phyloP scores from a whole-genome alignment of 1,140 invertebrate species.

The Chrysoperla carnea region DNA sequence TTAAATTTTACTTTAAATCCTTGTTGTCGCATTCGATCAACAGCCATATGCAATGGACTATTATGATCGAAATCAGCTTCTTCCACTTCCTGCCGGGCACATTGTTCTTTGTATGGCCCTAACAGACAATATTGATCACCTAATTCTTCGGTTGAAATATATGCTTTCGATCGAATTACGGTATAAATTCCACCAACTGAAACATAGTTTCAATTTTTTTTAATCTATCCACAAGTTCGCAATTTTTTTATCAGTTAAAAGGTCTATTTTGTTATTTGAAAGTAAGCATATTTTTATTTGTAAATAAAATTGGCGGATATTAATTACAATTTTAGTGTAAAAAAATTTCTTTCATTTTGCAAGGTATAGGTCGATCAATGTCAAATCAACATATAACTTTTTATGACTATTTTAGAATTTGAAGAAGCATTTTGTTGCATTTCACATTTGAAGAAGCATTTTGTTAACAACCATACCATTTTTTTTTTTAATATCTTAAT shows the following conservation, averaged over 20 bases:
- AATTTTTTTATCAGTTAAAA: neutral
- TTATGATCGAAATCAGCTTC: conserved; percentile 69
- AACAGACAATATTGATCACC: conserved; percentile 94
- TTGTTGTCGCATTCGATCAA: conserved; percentile 63
- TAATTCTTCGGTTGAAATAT: conserved; percentile 93
- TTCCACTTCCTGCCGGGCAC: conserved; percentile 91
- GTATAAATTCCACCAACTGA: conserved; percentile 97
- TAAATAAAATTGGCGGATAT: too few species aligned
- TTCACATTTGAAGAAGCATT: too few species aligned
- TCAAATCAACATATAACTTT: too few species aligned
- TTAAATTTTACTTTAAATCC: conserved; percentile 64
- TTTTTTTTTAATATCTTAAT: too few species aligned
- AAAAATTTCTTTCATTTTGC: too few species aligned
- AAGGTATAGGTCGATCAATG: too few species aligned
- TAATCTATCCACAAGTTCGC: neutral
- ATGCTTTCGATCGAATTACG: conserved; percentile 95
- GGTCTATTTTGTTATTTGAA: neutral
- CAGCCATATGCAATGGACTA: conserved; percentile 59
- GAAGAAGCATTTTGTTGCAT: too few species aligned
- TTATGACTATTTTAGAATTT: too few species aligned
- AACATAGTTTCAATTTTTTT: conserved; percentile 9
- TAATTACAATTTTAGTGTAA: too few species aligned
- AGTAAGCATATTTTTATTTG: too few species aligned
- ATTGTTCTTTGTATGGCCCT: conserved; percentile 87
- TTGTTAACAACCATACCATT: too few species aligned